phyloP scores from a whole-genome alignment of 35 echinoderm and acorn worm genomes.

The Lytechinus pictus region DNA sequence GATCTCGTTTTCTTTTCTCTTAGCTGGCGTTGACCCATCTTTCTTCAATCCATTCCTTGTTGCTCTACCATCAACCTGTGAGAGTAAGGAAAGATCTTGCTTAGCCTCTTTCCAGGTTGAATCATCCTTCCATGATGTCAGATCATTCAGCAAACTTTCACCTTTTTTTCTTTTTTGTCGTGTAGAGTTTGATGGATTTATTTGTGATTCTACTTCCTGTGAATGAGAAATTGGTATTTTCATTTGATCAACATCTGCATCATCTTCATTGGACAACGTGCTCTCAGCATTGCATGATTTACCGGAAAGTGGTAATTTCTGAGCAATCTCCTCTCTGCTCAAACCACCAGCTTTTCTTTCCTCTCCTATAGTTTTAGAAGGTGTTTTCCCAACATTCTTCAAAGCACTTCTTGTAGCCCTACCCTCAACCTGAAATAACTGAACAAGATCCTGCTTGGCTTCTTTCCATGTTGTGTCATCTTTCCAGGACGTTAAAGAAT shows the following conservation, averaged over 20 bases:
- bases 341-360: neutral
- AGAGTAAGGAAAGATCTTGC: neutral
- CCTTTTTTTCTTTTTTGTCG: too few relatives aligned
- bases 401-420: slow-evolving; percentile 22
- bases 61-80: neutral
- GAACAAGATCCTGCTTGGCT: slow-evolving; percentile 16
- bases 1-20: neutral
- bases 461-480: slow-evolving; percentile 28
- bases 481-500: neutral
- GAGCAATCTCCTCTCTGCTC: neutral
- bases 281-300: neutral
- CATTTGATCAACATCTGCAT: neutral
- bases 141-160: neutral
- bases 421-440: neutral
- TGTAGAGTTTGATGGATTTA: neutral
- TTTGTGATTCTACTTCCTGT: neutral
- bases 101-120: slow-evolving; percentile 28
- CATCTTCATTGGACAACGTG: neutral
- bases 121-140: slow-evolving; percentile 29
- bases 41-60: slow-evolving; percentile 14
- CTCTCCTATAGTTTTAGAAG: neutral
- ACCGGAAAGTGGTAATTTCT: neutral
- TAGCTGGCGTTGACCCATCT: neutral
- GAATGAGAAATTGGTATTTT: neutral
- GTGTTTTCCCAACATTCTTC: neutral